phyloP scores from a whole-genome alignment of 2,888 invertebrate species.

The Tholera decimalis region DNA sequence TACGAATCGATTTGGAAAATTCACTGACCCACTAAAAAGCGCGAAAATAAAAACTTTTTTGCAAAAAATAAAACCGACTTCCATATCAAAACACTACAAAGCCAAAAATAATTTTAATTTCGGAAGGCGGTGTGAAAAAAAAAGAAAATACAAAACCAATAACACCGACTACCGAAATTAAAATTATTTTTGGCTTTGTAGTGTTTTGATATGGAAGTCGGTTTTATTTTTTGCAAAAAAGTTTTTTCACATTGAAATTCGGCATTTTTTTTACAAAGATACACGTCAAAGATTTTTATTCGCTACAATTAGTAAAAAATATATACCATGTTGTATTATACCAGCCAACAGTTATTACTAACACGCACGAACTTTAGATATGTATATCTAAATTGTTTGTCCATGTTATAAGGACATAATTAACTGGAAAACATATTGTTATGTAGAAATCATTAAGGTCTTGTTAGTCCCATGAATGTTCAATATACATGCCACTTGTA shows the following conservation, averaged over 20 bases:
- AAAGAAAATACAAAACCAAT: too few relatives aligned
- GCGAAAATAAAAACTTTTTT: too few relatives aligned
- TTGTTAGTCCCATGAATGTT: conserved; percentile 41
- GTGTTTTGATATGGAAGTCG: too few relatives aligned
- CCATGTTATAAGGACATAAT: conserved; percentile 44
- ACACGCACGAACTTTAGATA: conserved; percentile 48
- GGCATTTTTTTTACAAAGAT: neutral
- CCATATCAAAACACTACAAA: too few relatives aligned
- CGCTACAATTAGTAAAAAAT: conserved; percentile 47
- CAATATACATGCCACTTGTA: conserved; percentile 46
- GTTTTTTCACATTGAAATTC: neutral
- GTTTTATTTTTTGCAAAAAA: too few relatives aligned
- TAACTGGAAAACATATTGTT: conserved; percentile 31
- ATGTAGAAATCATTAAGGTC: conserved; percentile 29
- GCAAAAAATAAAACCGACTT: too few relatives aligned
- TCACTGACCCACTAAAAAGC: too few relatives aligned
- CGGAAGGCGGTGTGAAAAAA: too few relatives aligned
- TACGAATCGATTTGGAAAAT: too few relatives aligned
- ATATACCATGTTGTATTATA: conserved; percentile 19
- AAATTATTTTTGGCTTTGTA: too few relatives aligned
- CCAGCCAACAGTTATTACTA: conserved; percentile 39
- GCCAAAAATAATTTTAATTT: too few relatives aligned
- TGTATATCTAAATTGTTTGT: conserved; percentile 49
- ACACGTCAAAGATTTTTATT: neutral
- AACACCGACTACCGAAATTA: too few relatives aligned